Evolutionary conservation across 2,113 vertebrate species (phyloP).

Genomic region (Neodontobutis hainanensis): DNA sequence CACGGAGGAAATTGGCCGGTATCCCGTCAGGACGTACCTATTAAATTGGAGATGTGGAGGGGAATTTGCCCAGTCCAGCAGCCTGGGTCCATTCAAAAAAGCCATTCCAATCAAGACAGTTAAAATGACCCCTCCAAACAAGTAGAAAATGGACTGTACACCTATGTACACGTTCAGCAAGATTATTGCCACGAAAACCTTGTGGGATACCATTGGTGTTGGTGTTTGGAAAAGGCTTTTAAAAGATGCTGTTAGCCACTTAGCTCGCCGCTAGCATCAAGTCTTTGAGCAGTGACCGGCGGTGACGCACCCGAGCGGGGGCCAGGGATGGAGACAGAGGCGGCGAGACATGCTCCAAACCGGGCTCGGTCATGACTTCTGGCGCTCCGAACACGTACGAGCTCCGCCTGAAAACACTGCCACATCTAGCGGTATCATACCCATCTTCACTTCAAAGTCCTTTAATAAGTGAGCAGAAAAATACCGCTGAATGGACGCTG

Average conservation of each 20-base stretch:
- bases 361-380: constrained; percentile 48
- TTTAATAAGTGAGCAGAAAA: constrained; percentile 2
- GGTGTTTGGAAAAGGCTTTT: not conserved
- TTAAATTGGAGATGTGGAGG: constrained; percentile 93
- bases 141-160: constrained; percentile 70
- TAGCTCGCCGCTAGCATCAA: constrained; percentile 40
- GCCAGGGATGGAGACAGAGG: constrained; percentile 65
- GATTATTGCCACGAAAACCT: constrained; percentile 69
- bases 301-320: constrained; percentile 38
- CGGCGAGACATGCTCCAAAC: constrained; percentile 63
- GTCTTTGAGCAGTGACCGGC: constrained; percentile 46
- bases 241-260: constrained; percentile 54
- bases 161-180: constrained; percentile 70
- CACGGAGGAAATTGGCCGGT: constrained; percentile 87
- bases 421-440: not conserved
- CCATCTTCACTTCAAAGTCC: constrained; percentile 42
- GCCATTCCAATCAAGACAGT: constrained; percentile 81
- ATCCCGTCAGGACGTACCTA: constrained; percentile 90
- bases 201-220: constrained; percentile 67
- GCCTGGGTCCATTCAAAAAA: constrained; percentile 85
- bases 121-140: constrained; percentile 70
- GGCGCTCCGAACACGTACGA: constrained; percentile 42
- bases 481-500: not conserved
- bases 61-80: constrained; percentile 90
- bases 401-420: constrained; percentile 1